Evolutionary conservation across 2,113 vertebrate genomes (phyloP).

Genomic region (Pao palembangensis): DNA sequence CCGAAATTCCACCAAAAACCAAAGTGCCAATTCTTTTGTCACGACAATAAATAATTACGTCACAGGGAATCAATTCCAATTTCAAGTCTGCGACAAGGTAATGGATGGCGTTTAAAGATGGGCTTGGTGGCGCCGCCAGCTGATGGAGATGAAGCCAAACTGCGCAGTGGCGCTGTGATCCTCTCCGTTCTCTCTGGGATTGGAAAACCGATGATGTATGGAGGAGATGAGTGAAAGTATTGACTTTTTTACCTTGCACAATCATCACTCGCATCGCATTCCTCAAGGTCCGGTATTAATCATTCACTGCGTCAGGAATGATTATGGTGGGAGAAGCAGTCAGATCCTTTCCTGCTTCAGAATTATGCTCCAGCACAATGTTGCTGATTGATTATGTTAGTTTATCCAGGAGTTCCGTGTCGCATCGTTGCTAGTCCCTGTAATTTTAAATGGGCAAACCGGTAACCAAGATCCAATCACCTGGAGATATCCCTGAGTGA

Average conservation of each 20-base stretch:
- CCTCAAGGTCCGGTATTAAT: constrained; percentile 42
- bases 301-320: constrained; percentile 28
- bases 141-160: constrained; percentile 19
- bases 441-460: background rate
- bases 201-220: constrained; percentile 49
- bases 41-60: constrained; percentile 38
- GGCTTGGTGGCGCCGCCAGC: constrained; percentile 6
- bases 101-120: constrained; percentile 37
- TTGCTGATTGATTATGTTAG: background rate
- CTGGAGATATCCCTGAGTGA: constrained; percentile 32
- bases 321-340: constrained; percentile 3
- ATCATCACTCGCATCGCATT: constrained; percentile 36
- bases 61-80: constrained; percentile 45
- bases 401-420: background rate
- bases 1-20: constrained; percentile 21
- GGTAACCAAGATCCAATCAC: constrained; percentile 26
- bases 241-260: constrained; percentile 30
- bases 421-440: background rate
- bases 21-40: constrained; percentile 5
- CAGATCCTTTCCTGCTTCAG: background rate
- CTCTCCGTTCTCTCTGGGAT: constrained; percentile 18
- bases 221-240: constrained; percentile 44
- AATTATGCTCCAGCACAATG: no score
- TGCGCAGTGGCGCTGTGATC: constrained; percentile 15
- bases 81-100: constrained; percentile 49